A percentile compares a stretch with the other conserved stretches of the same genome.
Conservation (phyloP, 2,797 vertebrate species). For the Amphiprion clarkii region DNA sequence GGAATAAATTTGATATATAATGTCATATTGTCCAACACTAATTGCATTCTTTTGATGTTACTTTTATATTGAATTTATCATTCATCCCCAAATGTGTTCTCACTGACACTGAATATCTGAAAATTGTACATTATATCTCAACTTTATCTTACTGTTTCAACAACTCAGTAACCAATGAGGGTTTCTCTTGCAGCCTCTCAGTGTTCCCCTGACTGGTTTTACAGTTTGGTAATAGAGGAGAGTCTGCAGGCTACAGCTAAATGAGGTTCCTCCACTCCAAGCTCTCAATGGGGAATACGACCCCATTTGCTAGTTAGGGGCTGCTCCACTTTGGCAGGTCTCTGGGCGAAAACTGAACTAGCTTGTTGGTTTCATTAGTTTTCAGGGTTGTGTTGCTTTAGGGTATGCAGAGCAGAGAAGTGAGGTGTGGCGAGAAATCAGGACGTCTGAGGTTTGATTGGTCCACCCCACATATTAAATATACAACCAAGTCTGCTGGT, state of each 20-base stretch:
- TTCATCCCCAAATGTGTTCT: conserved; percentile 2
- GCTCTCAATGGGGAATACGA: conserved; percentile 85
- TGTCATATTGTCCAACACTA: background rate
- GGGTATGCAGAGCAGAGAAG: conserved; percentile 73
- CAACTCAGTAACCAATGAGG: conserved; percentile 52
- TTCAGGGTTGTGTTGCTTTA: conserved; percentile 73
- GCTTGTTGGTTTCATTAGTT: conserved; percentile 81
- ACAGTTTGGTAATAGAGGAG: conserved; percentile 58
- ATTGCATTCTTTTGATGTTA: conserved; percentile 8
- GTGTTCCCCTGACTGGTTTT: conserved; percentile 63
- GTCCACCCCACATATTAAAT: conserved; percentile 59
- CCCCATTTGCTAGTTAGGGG: conserved; percentile 84
- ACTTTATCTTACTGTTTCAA: conserved; percentile 52
- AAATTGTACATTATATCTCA: conserved; percentile 24
- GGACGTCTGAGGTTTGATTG: conserved; percentile 66
- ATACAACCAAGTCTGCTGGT: conserved; percentile 27
- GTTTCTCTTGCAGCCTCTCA: conserved; percentile 47
- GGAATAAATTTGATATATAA: background rate
- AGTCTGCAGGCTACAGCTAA: conserved; percentile 85
- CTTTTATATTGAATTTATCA: conserved; percentile 15
- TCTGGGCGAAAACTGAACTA: conserved; percentile 74
- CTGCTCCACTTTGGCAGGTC: conserved; percentile 82
- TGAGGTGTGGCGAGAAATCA: conserved; percentile 68
- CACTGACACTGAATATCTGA: conserved; percentile 16
- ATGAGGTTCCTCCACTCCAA: conserved; percentile 84